A percentile compares a stretch with the other conserved stretches of the same genome.
These are phyloP conservation scores for Dolichoris vasculosae DNA, from an alignment of 1,140 invertebrate species.

Conservation along the genomic window DNA sequence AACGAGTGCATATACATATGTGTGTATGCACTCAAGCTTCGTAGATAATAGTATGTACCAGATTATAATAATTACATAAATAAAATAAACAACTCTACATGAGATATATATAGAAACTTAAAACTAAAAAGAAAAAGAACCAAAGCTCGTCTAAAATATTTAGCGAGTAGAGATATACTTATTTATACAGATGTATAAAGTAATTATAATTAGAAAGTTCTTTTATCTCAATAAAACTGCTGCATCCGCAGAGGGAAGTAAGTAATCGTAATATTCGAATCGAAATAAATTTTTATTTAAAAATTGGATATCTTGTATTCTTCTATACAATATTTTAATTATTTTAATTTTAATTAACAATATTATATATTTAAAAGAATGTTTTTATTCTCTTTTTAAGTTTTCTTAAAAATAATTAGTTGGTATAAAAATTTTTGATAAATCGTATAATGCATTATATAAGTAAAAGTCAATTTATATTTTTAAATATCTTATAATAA, in stretches of 20 bases:
- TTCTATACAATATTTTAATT: not conserved
- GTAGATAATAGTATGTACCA: not conserved
- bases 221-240: not conserved
- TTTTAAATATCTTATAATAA: too few relatives aligned
- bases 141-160: constrained; percentile 42
- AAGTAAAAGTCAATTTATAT: too few relatives aligned
- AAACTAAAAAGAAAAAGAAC: constrained; percentile 46
- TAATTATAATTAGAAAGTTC: not conserved
- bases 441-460: too few relatives aligned
- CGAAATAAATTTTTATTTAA: not conserved
- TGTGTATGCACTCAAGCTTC: constrained; percentile 19
- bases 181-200: not conserved
- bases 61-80: not conserved
- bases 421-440: too few relatives aligned
- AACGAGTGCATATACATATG: not conserved
- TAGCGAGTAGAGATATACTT: constrained; percentile 35
- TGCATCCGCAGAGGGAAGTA: not conserved
- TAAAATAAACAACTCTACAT: constrained; percentile 4
- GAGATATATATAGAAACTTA: not conserved
- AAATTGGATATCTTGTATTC: not conserved
- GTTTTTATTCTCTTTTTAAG: not conserved
- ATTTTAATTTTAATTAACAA: too few relatives aligned
- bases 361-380: not conserved
- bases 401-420: not conserved
- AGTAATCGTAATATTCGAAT: not conserved